These are phyloP conservation scores for Tuberolachnus salignus DNA, from an alignment of 2,888 invertebrate species.

Conservation along the genomic window DNA sequence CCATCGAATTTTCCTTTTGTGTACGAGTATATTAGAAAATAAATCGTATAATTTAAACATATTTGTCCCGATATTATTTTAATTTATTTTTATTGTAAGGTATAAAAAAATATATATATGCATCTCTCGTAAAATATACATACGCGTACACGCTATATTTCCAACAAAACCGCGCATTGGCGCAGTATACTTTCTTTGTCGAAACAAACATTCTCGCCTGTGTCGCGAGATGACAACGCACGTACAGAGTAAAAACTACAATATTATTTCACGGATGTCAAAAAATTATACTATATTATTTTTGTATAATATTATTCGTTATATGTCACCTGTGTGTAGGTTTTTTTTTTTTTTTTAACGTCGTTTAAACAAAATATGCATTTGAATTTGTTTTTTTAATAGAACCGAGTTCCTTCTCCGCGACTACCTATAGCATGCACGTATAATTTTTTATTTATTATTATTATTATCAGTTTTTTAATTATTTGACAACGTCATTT, in stretches of 20 bases:
- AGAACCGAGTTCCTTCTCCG: neutral
- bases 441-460: neutral
- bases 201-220: slow-evolving; percentile 11
- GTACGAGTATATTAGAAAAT: neutral
- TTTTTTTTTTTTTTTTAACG: neutral
- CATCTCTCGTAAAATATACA: neutral
- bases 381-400: slow-evolving; percentile 1
- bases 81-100: neutral
- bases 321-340: neutral
- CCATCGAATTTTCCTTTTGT: neutral
- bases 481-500: neutral
- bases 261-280: slow-evolving; percentile 35
- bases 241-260: neutral
- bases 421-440: neutral
- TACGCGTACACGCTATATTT: neutral
- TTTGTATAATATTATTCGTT: neutral
- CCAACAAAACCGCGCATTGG: neutral
- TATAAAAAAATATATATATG: too few species aligned
- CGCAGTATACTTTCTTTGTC: neutral
- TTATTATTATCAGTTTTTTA: neutral
- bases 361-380: slow-evolving; percentile 27
- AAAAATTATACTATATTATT: slow-evolving; percentile 2
- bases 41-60: neutral
- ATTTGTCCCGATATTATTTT: neutral
- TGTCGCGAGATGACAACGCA: neutral